Conservation (phyloP, 2,797 vertebrate genomes). For the Sebastes trivittatus region DNA sequence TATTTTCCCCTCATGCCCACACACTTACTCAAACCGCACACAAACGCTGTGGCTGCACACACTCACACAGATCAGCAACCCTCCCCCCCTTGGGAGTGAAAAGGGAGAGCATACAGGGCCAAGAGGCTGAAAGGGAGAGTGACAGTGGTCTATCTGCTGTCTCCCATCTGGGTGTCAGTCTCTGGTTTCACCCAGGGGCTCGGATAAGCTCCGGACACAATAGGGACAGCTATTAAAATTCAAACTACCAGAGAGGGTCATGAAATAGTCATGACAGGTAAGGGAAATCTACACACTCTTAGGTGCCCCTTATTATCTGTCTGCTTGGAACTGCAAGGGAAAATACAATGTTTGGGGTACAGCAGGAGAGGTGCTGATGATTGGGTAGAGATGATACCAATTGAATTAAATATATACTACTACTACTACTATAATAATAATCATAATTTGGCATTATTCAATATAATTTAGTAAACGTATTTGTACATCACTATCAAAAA, state of each 20-base stretch:
- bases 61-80: slow-evolving; percentile 7
- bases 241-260: slow-evolving; percentile 74
- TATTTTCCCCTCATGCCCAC: neutral
- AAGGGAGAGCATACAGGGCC: slow-evolving; percentile 49
- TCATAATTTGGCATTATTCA: neutral
- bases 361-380: neutral
- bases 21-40: neutral
- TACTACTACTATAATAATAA: neutral
- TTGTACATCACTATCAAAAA: neutral
- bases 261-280: slow-evolving; percentile 81
- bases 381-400: neutral
- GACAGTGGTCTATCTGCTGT: slow-evolving; percentile 70
- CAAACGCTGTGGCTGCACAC: neutral
- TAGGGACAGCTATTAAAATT: slow-evolving; percentile 77
- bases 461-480: neutral
- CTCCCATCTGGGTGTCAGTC: slow-evolving; percentile 79
- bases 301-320: slow-evolving; percentile 33
- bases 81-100: slow-evolving; percentile 39
- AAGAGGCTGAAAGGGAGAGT: slow-evolving; percentile 69
- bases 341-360: slow-evolving; percentile 8
- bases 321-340: slow-evolving; percentile 1
- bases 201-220: slow-evolving; percentile 76
- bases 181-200: slow-evolving; percentile 78
- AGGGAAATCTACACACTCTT: slow-evolving; percentile 64
- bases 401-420: neutral